Conservation (phyloP, 2,797 vertebrate genomes). For the Danio choprae region DNA sequence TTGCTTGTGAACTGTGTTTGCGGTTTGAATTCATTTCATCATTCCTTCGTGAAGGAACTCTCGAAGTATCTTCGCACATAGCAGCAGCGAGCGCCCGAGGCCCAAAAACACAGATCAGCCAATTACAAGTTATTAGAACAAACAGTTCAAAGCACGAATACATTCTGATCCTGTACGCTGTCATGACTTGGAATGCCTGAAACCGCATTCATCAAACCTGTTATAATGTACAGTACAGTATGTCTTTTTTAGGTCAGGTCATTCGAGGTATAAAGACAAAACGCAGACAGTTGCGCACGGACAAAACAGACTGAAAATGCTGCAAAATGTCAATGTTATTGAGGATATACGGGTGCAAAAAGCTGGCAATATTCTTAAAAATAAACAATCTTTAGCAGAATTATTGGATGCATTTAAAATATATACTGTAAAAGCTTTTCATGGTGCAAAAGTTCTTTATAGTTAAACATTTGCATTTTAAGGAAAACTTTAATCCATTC, state of each 20-base stretch:
- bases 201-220: constrained; percentile 1
- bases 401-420: too few relatives aligned
- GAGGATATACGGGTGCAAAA: not conserved
- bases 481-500: too few relatives aligned
- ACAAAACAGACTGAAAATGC: not conserved
- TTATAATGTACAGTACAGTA: not conserved
- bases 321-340: not conserved
- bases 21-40: not conserved
- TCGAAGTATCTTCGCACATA: not conserved
- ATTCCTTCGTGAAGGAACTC: not conserved
- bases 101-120: constrained; percentile 16
- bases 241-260: not conserved
- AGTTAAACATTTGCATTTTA: too few relatives aligned
- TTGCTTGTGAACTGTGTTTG: not conserved
- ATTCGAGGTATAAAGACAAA: not conserved
- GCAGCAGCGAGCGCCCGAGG: not conserved
- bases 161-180: constrained; percentile 18
- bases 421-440: too few relatives aligned
- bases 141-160: constrained; percentile 17
- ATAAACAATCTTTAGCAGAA: too few relatives aligned
- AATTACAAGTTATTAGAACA: constrained; percentile 39
- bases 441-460: too few relatives aligned
- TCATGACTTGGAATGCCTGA: not conserved
- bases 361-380: too few relatives aligned
- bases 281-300: not conserved